These are phyloP conservation scores for Kuschelorhynchus macadamiae DNA, from an alignment of 2,888 invertebrate species.

Conservation along the genomic window DNA sequence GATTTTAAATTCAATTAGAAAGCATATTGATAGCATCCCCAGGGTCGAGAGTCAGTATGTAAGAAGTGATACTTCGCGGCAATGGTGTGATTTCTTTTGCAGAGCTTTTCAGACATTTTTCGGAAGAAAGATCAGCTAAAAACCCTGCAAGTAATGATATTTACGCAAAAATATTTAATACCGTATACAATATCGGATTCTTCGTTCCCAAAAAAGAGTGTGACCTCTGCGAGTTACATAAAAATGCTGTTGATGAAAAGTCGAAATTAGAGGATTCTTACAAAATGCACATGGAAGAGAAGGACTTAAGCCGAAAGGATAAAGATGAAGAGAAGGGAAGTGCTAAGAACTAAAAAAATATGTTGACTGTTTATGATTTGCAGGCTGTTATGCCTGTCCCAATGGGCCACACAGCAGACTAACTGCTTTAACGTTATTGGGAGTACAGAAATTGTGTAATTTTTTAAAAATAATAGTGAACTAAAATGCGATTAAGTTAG, in stretches of 20 bases:
- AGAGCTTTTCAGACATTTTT: constrained; percentile 12
- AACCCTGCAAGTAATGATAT: background rate
- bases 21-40: constrained; percentile 55
- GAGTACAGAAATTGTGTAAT: too few relatives aligned
- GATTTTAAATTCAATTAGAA: constrained; percentile 53
- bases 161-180: constrained; percentile 10
- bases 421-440: background rate
- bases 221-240: constrained; percentile 10
- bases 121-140: background rate
- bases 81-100: constrained; percentile 12
- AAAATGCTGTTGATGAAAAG: constrained; percentile 6
- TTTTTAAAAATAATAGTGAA: too few relatives aligned
- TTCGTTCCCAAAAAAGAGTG: constrained; percentile 19
- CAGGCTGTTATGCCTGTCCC: constrained; percentile 14
- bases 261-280: background rate
- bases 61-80: background rate
- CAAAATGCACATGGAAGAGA: constrained; percentile 5
- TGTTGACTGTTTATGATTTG: constrained; percentile 17
- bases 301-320: constrained; percentile 8
- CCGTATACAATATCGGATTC: constrained; percentile 17
- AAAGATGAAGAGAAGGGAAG: constrained; percentile 2
- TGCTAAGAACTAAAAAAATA: background rate
- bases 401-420: background rate
- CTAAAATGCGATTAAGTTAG: too few relatives aligned
- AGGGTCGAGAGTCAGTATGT: constrained; percentile 22